Conservation (phyloP, 2,797 vertebrate genomes). For the Naso thynnoides region DNA sequence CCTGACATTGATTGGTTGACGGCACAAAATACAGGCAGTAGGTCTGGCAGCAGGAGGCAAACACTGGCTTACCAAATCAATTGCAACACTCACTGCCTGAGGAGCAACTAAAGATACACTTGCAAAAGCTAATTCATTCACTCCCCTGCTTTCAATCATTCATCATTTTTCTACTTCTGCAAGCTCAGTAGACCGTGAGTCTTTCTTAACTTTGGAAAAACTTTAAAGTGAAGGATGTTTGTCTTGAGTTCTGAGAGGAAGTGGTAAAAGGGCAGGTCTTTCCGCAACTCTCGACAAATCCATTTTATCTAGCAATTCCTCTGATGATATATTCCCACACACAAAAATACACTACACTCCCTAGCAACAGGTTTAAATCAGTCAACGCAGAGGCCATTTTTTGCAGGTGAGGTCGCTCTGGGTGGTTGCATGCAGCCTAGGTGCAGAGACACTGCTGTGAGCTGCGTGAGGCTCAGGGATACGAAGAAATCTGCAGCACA, state of each 20-base stretch:
- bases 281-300: slow-evolving; percentile 52
- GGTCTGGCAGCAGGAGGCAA: slow-evolving; percentile 50
- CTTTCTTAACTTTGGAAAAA: slow-evolving; percentile 38
- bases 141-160: slow-evolving; percentile 38
- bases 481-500: slow-evolving; percentile 29
- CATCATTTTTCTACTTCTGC: slow-evolving; percentile 29
- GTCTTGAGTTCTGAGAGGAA: slow-evolving; percentile 49
- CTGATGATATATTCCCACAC: slow-evolving; percentile 24
- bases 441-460: slow-evolving; percentile 17
- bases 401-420: slow-evolving; percentile 16
- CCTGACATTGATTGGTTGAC: slow-evolving; percentile 62
- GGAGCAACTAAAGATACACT: slow-evolving; percentile 60
- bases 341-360: slow-evolving; percentile 23
- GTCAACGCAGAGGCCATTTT: slow-evolving; percentile 16
- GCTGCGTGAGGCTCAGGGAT: background rate
- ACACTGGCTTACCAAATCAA: slow-evolving; percentile 72
- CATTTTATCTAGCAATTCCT: slow-evolving; percentile 47
- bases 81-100: slow-evolving; percentile 60
- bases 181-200: slow-evolving; percentile 49
- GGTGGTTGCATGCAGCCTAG: slow-evolving; percentile 34
- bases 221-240: slow-evolving; percentile 50
- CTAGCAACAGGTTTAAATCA: slow-evolving; percentile 45
- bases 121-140: slow-evolving; percentile 56
- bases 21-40: slow-evolving; percentile 36
- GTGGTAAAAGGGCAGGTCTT: slow-evolving; percentile 40